A percentile compares a stretch with the other conserved stretches of the same genome.
phyloP scores from a whole-genome alignment of 2,797 vertebrate species.

The Nyctibius grandis region DNA sequence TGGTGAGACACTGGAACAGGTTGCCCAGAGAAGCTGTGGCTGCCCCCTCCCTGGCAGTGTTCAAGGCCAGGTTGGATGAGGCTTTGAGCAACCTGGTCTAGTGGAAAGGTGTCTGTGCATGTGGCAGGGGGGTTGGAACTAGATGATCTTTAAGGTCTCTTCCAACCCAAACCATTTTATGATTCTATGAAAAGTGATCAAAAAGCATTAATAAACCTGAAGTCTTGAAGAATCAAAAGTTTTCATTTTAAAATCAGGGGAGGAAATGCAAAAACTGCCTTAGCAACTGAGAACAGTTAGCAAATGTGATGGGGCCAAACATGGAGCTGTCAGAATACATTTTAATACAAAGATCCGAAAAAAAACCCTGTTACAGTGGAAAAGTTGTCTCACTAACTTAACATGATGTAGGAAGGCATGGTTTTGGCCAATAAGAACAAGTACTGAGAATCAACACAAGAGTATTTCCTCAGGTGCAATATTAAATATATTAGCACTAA shows the following conservation, averaged over 20 bases:
- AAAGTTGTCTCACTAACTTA: slow-evolving; percentile 11
- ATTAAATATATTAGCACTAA: not conserved
- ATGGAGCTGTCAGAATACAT: slow-evolving; percentile 16
- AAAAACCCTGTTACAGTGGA: not conserved
- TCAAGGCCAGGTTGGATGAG: too few species aligned
- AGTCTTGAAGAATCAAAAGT: not conserved
- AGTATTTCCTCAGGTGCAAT: not conserved
- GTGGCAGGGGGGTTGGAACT: too few species aligned
- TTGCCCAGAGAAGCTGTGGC: too few species aligned
- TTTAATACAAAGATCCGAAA: not conserved
- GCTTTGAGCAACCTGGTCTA: too few species aligned
- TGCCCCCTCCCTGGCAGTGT: too few species aligned
- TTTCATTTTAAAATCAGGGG: not conserved
- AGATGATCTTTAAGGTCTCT: too few species aligned
- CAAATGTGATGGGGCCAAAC: slow-evolving; percentile 8
- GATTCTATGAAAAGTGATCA: not conserved
- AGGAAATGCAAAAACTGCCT: not conserved
- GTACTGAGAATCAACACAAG: not conserved
- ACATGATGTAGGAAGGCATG: not conserved
- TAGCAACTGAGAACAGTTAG: not conserved
- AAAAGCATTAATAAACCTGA: not conserved
- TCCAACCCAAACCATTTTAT: too few species aligned
- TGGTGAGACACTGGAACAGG: too few species aligned
- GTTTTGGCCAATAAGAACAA: not conserved
- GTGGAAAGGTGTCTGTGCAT: too few species aligned